A percentile compares a stretch with the other conserved stretches of the same genome.
Evolutionary conservation across 2,797 vertebrate genomes (phyloP).

Genomic region (Halcyon badia): DNA sequence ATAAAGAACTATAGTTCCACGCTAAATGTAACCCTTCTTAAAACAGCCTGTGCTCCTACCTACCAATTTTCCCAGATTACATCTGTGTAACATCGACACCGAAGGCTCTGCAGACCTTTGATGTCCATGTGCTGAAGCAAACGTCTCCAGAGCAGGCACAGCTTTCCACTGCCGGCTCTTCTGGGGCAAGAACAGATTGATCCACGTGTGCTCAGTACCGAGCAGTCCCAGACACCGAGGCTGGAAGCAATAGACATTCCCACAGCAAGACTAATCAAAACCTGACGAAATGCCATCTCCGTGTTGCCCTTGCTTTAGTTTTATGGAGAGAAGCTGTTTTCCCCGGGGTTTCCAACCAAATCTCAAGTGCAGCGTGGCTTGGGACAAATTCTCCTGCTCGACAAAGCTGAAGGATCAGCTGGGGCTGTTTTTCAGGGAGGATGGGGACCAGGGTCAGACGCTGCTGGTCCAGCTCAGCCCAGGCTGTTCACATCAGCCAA

Average conservation of each 20-base stretch:
- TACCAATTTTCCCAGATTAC: background rate
- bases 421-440: background rate
- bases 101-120: constrained; percentile 1
- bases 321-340: background rate
- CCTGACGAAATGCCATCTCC: accelerated
- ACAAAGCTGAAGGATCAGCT: background rate
- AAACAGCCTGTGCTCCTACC: background rate
- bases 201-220: accelerated
- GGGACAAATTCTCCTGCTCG: background rate
- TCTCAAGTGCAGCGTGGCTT: background rate
- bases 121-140: background rate
- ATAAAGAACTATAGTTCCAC: background rate
- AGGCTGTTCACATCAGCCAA: background rate
- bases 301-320: background rate
- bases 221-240: background rate
- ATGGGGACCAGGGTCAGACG: background rate
- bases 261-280: background rate
- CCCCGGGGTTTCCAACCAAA: background rate
- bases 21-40: background rate
- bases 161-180: background rate
- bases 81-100: background rate
- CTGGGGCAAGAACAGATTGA: background rate
- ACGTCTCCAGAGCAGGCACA: background rate
- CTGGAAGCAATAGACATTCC: constrained; percentile 11
- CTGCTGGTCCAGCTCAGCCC: background rate